These are phyloP conservation scores for Seira ritae DNA, from an alignment of 2,888 invertebrate species.

Conservation along the genomic window DNA sequence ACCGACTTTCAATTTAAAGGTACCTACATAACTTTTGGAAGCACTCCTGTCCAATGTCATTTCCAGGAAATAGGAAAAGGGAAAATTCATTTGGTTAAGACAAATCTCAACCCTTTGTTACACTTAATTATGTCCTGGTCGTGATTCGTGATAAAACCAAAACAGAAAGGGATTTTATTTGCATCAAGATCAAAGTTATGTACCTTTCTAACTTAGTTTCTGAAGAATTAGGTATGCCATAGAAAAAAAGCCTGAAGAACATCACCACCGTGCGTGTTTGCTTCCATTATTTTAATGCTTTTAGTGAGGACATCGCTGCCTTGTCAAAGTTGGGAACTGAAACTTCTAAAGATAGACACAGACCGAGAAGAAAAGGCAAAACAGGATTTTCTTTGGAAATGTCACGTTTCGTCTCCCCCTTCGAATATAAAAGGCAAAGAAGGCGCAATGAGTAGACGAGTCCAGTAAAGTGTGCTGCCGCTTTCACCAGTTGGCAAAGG, in stretches of 20 bases:
- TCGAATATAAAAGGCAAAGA: too few relatives aligned
- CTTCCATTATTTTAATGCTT: slow-evolving; percentile 47
- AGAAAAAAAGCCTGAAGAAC: too few relatives aligned
- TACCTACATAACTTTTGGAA: neutral
- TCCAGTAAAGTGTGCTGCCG: neutral
- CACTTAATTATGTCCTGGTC: slow-evolving; percentile 20
- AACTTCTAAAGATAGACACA: slow-evolving; percentile 18
- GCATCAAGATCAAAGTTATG: slow-evolving; percentile 31
- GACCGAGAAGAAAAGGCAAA: slow-evolving; percentile 8
- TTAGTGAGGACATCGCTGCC: slow-evolving; percentile 11
- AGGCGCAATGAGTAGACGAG: neutral
- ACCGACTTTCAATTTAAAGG: neutral
- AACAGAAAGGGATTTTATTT: slow-evolving; percentile 27
- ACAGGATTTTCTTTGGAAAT: slow-evolving; percentile 35
- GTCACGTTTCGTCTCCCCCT: slow-evolving; percentile 43
- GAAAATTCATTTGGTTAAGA: slow-evolving; percentile 5
- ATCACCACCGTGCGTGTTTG: too few relatives aligned
- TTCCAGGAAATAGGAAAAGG: neutral
- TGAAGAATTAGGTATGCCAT: slow-evolving; percentile 6
- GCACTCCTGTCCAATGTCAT: neutral
- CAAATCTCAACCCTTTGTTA: slow-evolving; percentile 37
- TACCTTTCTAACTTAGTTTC: slow-evolving; percentile 6
- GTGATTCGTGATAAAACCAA: slow-evolving; percentile 20
- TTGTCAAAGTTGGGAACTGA: neutral
- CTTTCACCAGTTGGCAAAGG: too few relatives aligned